These are phyloP conservation scores for Drosophila albomicans DNA, from an alignment of 1,140 invertebrate genomes.

Conservation along the genomic window DNA sequence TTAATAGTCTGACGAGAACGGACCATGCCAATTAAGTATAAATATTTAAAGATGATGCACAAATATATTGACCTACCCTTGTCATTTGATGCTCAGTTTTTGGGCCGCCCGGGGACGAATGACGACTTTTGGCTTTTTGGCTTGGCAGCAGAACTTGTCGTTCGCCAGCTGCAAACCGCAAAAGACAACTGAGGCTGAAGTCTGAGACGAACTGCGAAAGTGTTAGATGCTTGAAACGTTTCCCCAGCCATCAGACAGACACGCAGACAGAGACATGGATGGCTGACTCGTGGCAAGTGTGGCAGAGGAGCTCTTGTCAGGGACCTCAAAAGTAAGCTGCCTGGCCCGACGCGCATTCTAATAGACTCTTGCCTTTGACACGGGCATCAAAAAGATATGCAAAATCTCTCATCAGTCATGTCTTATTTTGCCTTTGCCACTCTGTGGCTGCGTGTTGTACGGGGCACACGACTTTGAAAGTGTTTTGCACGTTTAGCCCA, in stretches of 20 bases:
- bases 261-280: slow-evolving; percentile 2
- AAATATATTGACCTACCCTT: slow-evolving; percentile 27
- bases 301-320: slow-evolving; percentile 14
- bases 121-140: not conserved
- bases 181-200: slow-evolving; percentile 15
- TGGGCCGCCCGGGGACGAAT: not conserved
- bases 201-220: too few species aligned
- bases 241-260: not conserved
- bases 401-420: slow-evolving; percentile 48
- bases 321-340: slow-evolving; percentile 41
- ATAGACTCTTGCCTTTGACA: slow-evolving; percentile 46
- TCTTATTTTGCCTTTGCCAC: not conserved
- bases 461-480: slow-evolving; percentile 60
- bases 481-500: slow-evolving; percentile 53
- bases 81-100: slow-evolving; percentile 18
- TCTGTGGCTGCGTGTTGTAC: slow-evolving; percentile 32
- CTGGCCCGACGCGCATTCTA: slow-evolving; percentile 34
- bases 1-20: slow-evolving; percentile 3
- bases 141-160: slow-evolving; percentile 43
- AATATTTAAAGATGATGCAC: slow-evolving; percentile 38
- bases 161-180: slow-evolving; percentile 30
- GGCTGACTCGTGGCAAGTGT: not conserved
- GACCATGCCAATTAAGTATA: slow-evolving; percentile 63
- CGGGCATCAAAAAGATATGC: slow-evolving; percentile 67
- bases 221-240: slow-evolving; percentile 19